Conservation (phyloP, 2,113 vertebrate genomes). For the Copsychus sechellarum region DNA sequence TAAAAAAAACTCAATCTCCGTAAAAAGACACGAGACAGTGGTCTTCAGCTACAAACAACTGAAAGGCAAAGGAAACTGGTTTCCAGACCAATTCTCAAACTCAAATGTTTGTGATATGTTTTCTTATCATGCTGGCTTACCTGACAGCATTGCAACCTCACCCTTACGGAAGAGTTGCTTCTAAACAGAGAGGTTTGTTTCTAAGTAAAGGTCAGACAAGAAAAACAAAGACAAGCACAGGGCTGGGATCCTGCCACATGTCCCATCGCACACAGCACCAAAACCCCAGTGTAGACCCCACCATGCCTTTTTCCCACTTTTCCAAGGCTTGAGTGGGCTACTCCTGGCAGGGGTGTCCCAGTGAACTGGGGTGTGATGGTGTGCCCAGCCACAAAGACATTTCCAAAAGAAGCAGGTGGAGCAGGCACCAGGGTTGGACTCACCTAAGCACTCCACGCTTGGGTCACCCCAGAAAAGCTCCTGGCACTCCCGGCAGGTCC, state of each 20-base stretch:
- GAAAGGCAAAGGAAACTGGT: neutral
- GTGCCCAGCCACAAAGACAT: neutral
- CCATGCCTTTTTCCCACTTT: neutral
- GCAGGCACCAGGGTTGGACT: neutral
- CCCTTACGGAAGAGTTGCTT: neutral
- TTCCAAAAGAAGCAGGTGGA: neutral
- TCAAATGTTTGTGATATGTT: neutral
- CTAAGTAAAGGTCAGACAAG: neutral
- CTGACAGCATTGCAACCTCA: neutral
- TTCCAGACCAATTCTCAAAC: neutral
- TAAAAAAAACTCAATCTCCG: neutral
- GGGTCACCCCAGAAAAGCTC: slow-evolving; percentile 96
- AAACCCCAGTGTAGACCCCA: neutral
- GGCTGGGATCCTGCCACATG: rapidly evolving
- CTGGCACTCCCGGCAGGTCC: slow-evolving; percentile 89
- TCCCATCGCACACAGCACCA: rapidly evolving
- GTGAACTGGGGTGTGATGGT: rapidly evolving
- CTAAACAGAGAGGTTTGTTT: neutral
- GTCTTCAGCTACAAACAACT: neutral
- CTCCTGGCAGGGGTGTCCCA: neutral
- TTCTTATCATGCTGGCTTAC: neutral
- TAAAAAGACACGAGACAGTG: neutral
- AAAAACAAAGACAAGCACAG: neutral
- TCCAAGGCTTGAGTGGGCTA: neutral
- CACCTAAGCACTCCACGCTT: slow-evolving; percentile 85